Evolutionary conservation across 2,797 vertebrate species (phyloP).

Genomic region (Myotis vivesi): DNA sequence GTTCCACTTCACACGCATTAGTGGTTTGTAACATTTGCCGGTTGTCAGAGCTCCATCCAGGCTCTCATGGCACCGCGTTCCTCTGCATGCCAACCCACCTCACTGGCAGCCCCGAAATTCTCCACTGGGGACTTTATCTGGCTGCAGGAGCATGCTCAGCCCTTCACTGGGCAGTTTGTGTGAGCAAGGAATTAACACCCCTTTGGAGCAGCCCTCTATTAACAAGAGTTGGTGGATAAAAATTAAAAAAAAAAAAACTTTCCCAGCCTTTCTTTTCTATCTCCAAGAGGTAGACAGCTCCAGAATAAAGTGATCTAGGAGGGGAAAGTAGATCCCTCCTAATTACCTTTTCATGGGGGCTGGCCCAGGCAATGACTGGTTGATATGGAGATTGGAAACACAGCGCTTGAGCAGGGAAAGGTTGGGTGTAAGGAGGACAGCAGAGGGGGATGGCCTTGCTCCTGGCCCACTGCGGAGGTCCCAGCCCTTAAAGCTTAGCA

Average conservation of each 20-base stretch:
- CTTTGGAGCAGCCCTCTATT: neutral
- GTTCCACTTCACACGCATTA: no score
- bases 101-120: neutral
- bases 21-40: neutral
- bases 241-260: neutral
- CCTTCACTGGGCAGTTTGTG: neutral
- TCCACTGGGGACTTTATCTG: neutral
- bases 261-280: neutral
- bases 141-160: neutral
- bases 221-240: neutral
- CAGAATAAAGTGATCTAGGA: neutral
- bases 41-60: neutral
- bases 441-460: rapidly evolving
- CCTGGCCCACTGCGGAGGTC: neutral
- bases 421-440: neutral
- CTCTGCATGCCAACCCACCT: neutral
- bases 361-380: neutral
- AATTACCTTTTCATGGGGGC: neutral
- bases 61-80: rapidly evolving
- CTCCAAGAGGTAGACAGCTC: neutral
- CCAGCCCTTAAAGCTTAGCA: neutral
- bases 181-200: neutral
- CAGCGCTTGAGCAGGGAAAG: neutral
- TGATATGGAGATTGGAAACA: neutral
- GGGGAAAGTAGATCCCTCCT: neutral